Base-by-base conservation (phyloP, 2,888 invertebrate species). In the Notodonta dromedarius region DNA sequence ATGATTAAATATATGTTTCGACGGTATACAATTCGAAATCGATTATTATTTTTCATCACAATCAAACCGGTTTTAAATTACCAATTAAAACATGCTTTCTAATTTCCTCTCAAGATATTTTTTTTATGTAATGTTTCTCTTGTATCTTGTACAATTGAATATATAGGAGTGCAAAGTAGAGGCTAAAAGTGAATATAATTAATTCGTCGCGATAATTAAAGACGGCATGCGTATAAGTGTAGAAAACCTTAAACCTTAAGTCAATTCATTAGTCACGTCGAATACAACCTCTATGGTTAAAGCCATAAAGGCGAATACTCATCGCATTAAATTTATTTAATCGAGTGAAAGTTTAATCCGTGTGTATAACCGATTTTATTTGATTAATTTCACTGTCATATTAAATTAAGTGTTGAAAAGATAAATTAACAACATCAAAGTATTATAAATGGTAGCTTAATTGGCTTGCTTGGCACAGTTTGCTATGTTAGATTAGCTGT, bases 131-230 rank as follows among this genome's bases (percentile, higher is more conserved):
- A n/a, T n/a, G 6, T 48, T n/a, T 48, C 6, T 48, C n/a, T 48
- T 11, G 11, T 42, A 11, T 9, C 42, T 42, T 3, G 11, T 42
- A 46, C 13, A 46, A n/a, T 46, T 46, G 13, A n/a, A n/a, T 5
- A 5, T 13, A 46, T n/a, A 46, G 3, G 2, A 11, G 42, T 11
- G 11, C 4, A 9, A 11, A 42, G 9, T 42, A 11, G 42, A 2
- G 7, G 42, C 42, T 42, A 9, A 42, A 42, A 42, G 42, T 12
- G 51, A 51, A 48, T n/a, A 52, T 0, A 52, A 32, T 32, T 24
- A 52, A 52, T 52, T 52, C 52, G 52, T 16, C 13, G 32, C 52
- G 32, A 52, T 52, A 14, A 52, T 52, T 13, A 35, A 52, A 13
- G 35, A 32, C 32, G 35, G 35, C 52, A 12, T 9, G 52, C 52